phyloP scores from a whole-genome alignment of 2,113 vertebrate species.

The Speoplatyrhinus poulsoni region DNA sequence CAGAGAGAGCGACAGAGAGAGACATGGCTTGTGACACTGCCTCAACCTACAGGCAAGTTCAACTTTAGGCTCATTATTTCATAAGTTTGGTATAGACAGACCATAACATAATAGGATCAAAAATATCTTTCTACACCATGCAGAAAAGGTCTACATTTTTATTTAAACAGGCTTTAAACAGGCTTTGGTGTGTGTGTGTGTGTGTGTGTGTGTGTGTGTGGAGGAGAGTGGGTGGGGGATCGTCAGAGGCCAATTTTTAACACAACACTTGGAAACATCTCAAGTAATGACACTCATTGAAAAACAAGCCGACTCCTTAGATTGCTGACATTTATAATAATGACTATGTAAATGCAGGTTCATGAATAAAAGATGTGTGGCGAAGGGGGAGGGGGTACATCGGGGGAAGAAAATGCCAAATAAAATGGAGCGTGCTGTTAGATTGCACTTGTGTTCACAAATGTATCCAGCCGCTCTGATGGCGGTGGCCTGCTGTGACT shows the following conservation, averaged over 20 bases:
- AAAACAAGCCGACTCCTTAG: conserved; percentile 70
- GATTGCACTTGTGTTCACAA: conserved; percentile 70
- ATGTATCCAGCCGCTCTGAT: conserved; percentile 66
- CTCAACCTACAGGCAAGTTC: too few relatives aligned
- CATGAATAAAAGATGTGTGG: conserved; percentile 78
- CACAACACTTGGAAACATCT: conserved; percentile 54
- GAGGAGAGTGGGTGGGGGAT: too few relatives aligned
- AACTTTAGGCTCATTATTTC: background rate
- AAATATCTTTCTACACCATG: too few relatives aligned
- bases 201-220: background rate
- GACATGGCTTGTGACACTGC: background rate
- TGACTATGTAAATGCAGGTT: conserved; percentile 77
- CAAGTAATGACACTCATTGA: conserved; percentile 63
- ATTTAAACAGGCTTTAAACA: conserved; percentile 21
- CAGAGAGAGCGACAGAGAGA: background rate
- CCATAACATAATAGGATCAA: background rate
- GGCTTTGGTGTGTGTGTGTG: conserved; percentile 23
- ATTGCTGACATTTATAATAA: conserved; percentile 81
- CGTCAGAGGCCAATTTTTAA: conserved; percentile 30
- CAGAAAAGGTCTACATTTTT: conserved; percentile 2
- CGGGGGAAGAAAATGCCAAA: conserved; percentile 70
- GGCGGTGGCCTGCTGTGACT: conserved; percentile 60
- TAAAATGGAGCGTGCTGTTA: conserved; percentile 64
- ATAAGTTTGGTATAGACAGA: background rate
- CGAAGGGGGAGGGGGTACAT: conserved; percentile 33